These are phyloP conservation scores for Matsumyia berberina DNA, from an alignment of 2,888 invertebrate species.

Conservation along the genomic window DNA sequence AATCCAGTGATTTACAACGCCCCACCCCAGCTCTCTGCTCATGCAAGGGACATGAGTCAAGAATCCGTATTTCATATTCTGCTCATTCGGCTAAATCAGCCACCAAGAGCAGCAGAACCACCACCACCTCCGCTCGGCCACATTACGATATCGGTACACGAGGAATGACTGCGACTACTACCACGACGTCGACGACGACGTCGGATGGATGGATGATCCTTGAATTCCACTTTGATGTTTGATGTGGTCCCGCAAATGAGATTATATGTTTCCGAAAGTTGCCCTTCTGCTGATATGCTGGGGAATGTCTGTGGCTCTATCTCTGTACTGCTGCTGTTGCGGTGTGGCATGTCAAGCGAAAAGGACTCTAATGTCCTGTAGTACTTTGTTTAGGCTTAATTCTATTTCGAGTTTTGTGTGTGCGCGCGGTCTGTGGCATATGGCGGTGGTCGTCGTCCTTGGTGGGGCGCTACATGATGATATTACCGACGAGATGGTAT, in stretches of 20 bases:
- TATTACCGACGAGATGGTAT: constrained; percentile 66
- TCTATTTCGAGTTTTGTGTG: constrained; percentile 74
- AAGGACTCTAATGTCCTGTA: constrained; percentile 76
- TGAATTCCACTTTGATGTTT: constrained; percentile 76
- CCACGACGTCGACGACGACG: constrained; percentile 29
- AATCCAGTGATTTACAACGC: constrained; percentile 50
- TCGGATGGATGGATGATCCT: constrained; percentile 72
- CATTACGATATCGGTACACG: constrained; percentile 53
- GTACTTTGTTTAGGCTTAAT: constrained; percentile 76
- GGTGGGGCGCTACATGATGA: constrained; percentile 41
- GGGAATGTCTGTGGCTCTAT: constrained; percentile 67
- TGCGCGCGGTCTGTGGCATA: constrained; percentile 66
- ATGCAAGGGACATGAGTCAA: constrained; percentile 48
- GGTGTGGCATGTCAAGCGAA: constrained; percentile 74
- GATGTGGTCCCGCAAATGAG: constrained; percentile 76
- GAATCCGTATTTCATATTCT: constrained; percentile 71
- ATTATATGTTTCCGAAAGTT: constrained; percentile 76
- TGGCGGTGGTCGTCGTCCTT: constrained; percentile 51
- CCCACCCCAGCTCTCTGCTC: constrained; percentile 26
- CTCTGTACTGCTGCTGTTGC: constrained; percentile 49
- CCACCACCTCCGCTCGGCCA: constrained; percentile 38
- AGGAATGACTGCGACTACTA: constrained; percentile 22
- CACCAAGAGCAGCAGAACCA: constrained; percentile 38
- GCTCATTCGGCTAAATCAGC: constrained; percentile 65
- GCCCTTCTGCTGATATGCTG: constrained; percentile 63